phyloP scores from a whole-genome alignment of 2,888 invertebrate species.

The Caenorhabditis sp. region DNA sequence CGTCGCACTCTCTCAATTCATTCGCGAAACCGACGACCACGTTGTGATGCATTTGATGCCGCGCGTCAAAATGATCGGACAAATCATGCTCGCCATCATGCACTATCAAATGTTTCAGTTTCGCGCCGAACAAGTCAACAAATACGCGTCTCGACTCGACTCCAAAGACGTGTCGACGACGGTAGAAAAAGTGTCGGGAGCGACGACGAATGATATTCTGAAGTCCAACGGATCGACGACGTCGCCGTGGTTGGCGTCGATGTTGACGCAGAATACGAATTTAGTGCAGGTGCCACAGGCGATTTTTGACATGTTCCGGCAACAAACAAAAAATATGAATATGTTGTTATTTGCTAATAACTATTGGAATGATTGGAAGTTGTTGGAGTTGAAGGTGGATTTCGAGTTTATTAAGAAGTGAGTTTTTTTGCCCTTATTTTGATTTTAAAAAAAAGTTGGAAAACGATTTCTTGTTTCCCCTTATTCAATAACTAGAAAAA shows the following conservation, averaged over 20 bases:
- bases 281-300: slow-evolving; percentile 10
- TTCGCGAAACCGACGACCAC: slow-evolving; percentile 20
- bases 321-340: slow-evolving; percentile 12
- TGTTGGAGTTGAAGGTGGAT: slow-evolving; percentile 13
- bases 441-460: neutral
- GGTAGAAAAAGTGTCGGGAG: neutral
- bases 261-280: neutral
- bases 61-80: slow-evolving; percentile 25
- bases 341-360: slow-evolving; percentile 12
- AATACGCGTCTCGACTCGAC: neutral
- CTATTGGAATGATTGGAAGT: slow-evolving; percentile 36
- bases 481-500: no score
- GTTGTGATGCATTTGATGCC: slow-evolving; percentile 32
- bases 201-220: neutral
- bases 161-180: neutral
- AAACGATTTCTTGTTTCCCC: no score
- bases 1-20: slow-evolving; percentile 10
- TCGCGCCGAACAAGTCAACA: neutral
- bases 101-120: slow-evolving; percentile 21
- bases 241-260: neutral
- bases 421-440: neutral
- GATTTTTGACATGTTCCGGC: slow-evolving; percentile 4
- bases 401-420: slow-evolving; percentile 28
- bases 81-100: slow-evolving; percentile 27
- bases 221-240: neutral